A percentile compares a stretch with the other conserved stretches of the same genome.
phyloP scores from a whole-genome alignment of 2,888 invertebrate genomes.

The Megamerina dolium region DNA sequence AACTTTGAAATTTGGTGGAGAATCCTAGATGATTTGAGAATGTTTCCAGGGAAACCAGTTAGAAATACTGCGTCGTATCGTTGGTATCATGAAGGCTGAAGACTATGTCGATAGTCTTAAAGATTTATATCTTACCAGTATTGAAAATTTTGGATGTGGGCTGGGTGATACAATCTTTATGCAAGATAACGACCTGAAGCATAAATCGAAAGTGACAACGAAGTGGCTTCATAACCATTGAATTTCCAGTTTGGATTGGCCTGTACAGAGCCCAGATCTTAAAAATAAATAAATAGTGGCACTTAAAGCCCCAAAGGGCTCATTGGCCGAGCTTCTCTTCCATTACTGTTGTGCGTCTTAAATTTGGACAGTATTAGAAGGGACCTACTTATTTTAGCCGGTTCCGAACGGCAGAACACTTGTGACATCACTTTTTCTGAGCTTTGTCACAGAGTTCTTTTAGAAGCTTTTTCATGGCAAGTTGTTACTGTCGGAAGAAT shows the following conservation, averaged over 20 bases:
- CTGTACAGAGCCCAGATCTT: neutral
- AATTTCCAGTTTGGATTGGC: neutral
- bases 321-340: no score
- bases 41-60: neutral
- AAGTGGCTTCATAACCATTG: neutral
- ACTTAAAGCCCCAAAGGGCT: no score
- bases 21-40: neutral
- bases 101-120: neutral
- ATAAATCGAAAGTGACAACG: neutral
- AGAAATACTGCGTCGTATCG: neutral
- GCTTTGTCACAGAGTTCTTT: no score
- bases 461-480: no score
- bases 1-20: neutral
- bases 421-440: no score
- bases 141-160: neutral
- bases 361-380: no score
- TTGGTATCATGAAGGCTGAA: neutral
- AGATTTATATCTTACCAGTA: no score
- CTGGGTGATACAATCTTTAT: neutral
- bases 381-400: no score
- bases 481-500: no score
- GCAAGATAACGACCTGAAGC: neutral
- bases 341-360: no score
- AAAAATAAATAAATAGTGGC: no score
- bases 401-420: no score